Evolutionary conservation across 2,797 vertebrate genomes (phyloP).

Genomic region (Ceyx erithaca): DNA sequence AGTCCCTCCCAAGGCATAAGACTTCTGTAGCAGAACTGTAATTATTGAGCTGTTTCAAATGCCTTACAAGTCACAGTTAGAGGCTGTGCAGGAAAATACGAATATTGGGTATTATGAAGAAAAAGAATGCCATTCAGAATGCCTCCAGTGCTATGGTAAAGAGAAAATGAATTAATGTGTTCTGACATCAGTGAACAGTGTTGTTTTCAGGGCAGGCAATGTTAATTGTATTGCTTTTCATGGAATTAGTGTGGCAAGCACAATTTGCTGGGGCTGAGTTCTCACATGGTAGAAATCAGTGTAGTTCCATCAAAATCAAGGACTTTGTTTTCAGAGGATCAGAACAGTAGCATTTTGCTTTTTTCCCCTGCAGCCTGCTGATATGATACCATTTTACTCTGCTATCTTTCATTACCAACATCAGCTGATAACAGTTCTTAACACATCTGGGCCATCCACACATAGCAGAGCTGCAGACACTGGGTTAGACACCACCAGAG

Average conservation of each 20-base stretch:
- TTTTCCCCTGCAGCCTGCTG: background rate
- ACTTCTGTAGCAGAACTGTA: background rate
- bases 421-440: background rate
- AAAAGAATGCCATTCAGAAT: background rate
- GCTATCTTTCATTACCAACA: background rate
- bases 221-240: background rate
- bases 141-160: background rate
- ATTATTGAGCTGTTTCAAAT: conserved; percentile 16
- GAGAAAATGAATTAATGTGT: background rate
- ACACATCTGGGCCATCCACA: background rate
- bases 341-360: background rate
- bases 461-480: background rate
- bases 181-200: background rate
- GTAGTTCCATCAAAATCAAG: background rate
- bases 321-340: background rate
- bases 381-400: background rate
- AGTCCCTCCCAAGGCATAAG: background rate
- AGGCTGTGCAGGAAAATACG: background rate
- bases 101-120: background rate
- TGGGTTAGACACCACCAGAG: background rate
- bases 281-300: background rate
- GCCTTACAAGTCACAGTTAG: background rate
- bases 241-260: background rate
- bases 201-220: background rate
- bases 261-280: background rate